Evolutionary conservation across 2,113 vertebrate species (phyloP).

Genomic region (Pseudorectes ferrugineus): DNA sequence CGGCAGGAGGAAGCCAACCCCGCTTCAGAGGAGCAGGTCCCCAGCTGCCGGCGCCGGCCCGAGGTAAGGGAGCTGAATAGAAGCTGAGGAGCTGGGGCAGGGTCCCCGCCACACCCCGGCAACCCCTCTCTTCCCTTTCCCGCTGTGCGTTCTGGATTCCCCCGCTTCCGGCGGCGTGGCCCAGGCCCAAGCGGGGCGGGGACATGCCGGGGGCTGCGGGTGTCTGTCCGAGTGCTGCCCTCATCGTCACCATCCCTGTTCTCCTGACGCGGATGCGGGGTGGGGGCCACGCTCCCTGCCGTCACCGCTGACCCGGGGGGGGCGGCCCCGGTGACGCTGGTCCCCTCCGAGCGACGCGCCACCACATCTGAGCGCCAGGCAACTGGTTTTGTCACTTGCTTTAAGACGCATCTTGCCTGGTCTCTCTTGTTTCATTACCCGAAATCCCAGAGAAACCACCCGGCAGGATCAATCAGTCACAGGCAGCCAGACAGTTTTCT

Average conservation of each 20-base stretch:
- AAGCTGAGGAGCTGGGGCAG: not conserved
- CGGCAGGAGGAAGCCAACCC: not conserved
- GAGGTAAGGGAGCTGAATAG: not conserved
- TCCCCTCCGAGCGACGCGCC: not conserved
- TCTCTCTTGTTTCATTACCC: conserved; percentile 84
- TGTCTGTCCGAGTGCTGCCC: not conserved
- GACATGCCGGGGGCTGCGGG: not conserved
- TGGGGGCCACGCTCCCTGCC: not conserved
- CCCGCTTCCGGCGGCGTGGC: not conserved
- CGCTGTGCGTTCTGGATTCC: no score
- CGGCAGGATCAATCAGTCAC: conserved; percentile 85
- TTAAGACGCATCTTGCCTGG: conserved; percentile 75
- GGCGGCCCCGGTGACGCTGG: not conserved
- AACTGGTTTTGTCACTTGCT: conserved; percentile 76
- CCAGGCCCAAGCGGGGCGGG: not conserved
- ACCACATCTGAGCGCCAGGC: conserved; percentile 58
- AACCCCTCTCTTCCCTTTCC: not conserved
- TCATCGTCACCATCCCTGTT: not conserved
- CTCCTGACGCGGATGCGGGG: not conserved
- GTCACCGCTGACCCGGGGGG: not conserved
- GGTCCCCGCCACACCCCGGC: not conserved
- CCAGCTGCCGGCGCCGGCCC: not conserved
- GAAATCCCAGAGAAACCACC: conserved; percentile 85
- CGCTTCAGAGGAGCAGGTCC: not conserved
- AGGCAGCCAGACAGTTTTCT: conserved; percentile 85